Conservation (phyloP, 2,888 invertebrate genomes). For the Cheilosia grossa region DNA sequence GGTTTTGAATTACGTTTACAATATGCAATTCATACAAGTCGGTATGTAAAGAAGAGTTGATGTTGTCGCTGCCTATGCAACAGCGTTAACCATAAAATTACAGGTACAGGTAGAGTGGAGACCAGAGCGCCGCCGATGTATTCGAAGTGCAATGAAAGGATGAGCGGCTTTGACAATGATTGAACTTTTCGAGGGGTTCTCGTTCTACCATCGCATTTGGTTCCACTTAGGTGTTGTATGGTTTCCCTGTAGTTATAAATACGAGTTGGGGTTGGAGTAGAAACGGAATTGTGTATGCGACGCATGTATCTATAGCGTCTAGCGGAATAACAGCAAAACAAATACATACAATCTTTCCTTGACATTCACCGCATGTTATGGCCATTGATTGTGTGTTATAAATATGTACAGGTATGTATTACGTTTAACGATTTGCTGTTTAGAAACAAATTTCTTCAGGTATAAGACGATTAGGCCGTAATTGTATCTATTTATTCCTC, state of each 20-base stretch:
- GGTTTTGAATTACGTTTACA: constrained; percentile 32
- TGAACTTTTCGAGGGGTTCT: constrained; percentile 13
- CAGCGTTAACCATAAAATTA: constrained; percentile 23
- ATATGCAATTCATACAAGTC: not conserved
- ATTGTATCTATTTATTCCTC: too few relatives aligned
- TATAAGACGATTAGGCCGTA: too few relatives aligned
- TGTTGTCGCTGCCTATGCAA: constrained; percentile 2
- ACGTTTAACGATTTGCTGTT: too few relatives aligned
- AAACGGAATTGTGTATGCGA: not conserved
- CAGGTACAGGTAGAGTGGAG: constrained; percentile 13
- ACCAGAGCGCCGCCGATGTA: not conserved
- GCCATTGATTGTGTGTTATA: too few relatives aligned
- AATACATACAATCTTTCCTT: not conserved
- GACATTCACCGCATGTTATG: not conserved
- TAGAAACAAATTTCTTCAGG: too few relatives aligned
- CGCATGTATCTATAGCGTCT: not conserved
- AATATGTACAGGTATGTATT: too few relatives aligned
- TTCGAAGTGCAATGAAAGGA: constrained; percentile 46
- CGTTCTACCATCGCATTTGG: constrained; percentile 1
- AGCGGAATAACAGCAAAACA: not conserved
- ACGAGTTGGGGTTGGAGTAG: not conserved
- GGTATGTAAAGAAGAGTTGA: not conserved
- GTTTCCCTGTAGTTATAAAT: constrained; percentile 14
- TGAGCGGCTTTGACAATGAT: constrained; percentile 52
- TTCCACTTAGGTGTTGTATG: constrained; percentile 22